phyloP scores from a whole-genome alignment of 2,888 invertebrate species.

The Perithous albicinctus region DNA sequence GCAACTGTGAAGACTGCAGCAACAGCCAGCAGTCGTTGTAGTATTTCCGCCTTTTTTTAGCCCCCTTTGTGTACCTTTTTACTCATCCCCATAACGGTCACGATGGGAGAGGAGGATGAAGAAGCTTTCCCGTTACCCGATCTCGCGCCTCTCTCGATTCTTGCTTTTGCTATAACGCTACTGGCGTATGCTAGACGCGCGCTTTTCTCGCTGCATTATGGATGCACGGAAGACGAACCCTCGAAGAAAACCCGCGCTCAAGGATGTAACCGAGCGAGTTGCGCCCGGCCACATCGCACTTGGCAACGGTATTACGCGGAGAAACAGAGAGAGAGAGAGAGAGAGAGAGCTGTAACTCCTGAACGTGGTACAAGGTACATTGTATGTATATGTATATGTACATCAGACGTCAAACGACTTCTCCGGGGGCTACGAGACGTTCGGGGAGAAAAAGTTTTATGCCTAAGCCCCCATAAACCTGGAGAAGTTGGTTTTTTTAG shows the following conservation, averaged over 20 bases:
- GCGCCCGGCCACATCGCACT: slow-evolving; percentile 31
- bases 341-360: neutral
- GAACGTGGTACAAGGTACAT: slow-evolving; percentile 21
- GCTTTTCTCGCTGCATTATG: slow-evolving; percentile 76
- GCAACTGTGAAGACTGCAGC: neutral
- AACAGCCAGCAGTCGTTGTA: neutral
- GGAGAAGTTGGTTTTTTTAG: neutral
- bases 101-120: slow-evolving; percentile 27
- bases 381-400: too few relatives aligned
- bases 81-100: slow-evolving; percentile 67
- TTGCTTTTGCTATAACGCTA: neutral
- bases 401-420: slow-evolving; percentile 31
- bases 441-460: neutral
- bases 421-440: neutral
- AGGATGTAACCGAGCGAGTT: slow-evolving; percentile 59
- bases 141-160: slow-evolving; percentile 34
- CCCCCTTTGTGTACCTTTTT: slow-evolving; percentile 58
- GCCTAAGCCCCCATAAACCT: neutral
- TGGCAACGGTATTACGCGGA: slow-evolving; percentile 41
- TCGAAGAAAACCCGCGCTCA: slow-evolving; percentile 47
- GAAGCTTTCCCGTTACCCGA: slow-evolving; percentile 53
- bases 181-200: slow-evolving; percentile 71
- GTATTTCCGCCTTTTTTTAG: slow-evolving; percentile 50
- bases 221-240: slow-evolving; percentile 69
- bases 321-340: neutral